Base-by-base conservation (phyloP, 2,888 invertebrate species). In the Metalampra italica region DNA sequence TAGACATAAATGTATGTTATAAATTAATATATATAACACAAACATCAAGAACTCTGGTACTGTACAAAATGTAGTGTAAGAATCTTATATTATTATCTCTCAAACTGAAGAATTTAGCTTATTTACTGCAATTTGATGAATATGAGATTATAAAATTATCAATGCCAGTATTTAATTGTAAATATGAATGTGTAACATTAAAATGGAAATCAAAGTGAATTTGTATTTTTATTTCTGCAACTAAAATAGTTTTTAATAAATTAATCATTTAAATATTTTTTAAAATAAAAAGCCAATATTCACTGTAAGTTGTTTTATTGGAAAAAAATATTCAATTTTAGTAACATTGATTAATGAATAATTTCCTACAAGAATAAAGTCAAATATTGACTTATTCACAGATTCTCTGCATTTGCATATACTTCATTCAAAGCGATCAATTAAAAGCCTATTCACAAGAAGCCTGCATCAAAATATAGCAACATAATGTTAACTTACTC, bases 81-180 rank as follows among this genome's bases (percentile, higher is more conserved):
- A 62, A 45, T 29, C 9, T 38, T 38, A 39, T 38, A 29, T n/a
- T n/a, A n/a, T n/a, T n/a, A n/a, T 45, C 36, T 53, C 50, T 60
- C 53, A 67, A 60, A 63, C 67, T 64, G 59, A 70, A 64, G 58
- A 67, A 67, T 71, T 47, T 55, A 49, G 43, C 46, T 50, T 43
- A 38, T 30, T 37, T 55, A 47, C 50, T 51, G 52, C 49, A 52
- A 52, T 51, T 51, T 34, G 37, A 47, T 50, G 45, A 41, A 13
- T 5, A 32, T 4, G 14, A 69, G 59, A 71, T 64, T 72, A 73
- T 68, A 70, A 72, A 75, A 75, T 74, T 75, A 77, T 84, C 72
- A 79, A 84, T 82, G 85, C 87, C 88, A 88, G 88, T 88, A 88
- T 88, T 88, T 81, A 81, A 86, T 74, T 87, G 86, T 88, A 88